Evolutionary conservation across 2,113 vertebrate genomes (phyloP), one percentile per base, ranked within the genome.

Genomic region (Morphnarchus princeps): DNA sequence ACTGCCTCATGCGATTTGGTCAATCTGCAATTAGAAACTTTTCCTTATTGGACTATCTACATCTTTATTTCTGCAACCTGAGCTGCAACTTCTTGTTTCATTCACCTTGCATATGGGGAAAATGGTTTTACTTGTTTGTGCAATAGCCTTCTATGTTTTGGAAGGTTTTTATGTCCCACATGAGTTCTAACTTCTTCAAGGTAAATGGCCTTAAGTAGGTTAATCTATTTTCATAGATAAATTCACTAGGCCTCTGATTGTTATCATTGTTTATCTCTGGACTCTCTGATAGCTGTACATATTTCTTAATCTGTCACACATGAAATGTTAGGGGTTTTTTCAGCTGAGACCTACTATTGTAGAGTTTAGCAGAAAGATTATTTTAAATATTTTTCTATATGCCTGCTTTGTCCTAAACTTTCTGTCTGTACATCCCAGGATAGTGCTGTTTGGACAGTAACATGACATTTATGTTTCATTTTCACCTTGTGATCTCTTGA

Each of bases 51-150:
- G 14, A 19, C 2, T 70, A 26, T 26, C 10, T 58, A 21, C 10
- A 18, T 28, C 24, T 74, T 74, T 74, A 28, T 49, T 26, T 61
- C 66, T 74, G 58, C 13, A 73, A 73, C 3, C 10, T 50, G 16
- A 81, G 32, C 18, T 72, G 13, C 19, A 82, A n/a, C 2, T 54
- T 82, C 59, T 77, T 0, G 0, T 24, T 11, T 63, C n/a, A 74
- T 49, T 6, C 11, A 36, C 13, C 62, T 59, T 58, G 5, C 4
- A 31, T 36, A 21, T 14, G 19, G 34, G 74, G 57, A 76, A 91
- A 67, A 62, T 18, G 2, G 3, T 36, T 40, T 21, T 54, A 49
- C 1, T 40, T 87, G 1, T 26, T 12, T 38, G 18, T 61, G 11
- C 3, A 25, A 36, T 11, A 38, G 16, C 6, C 72, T 58, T 71